Percentiles rank a stretch among this genome's conserved stretches.
phyloP scores from a whole-genome alignment of 2,113 vertebrate genomes.

The Zosterops japonicus region DNA sequence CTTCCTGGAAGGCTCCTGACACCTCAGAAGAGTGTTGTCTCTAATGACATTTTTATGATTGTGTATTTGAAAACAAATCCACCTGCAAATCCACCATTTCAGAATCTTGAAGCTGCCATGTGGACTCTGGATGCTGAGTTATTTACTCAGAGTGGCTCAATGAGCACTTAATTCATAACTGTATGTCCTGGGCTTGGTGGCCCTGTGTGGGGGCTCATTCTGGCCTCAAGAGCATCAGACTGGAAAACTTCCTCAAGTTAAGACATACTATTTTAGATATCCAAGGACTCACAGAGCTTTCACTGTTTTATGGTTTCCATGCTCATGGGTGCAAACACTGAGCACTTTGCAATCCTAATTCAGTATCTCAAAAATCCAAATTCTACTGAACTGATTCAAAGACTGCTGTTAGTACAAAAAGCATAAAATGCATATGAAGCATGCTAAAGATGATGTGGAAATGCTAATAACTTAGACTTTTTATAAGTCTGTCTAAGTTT shows the following conservation, averaged over 20 bases:
- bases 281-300: not conserved
- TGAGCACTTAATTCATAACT: not conserved
- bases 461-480: not conserved
- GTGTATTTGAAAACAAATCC: not conserved
- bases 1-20: not conserved
- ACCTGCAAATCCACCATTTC: not conserved
- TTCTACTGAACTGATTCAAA: not conserved
- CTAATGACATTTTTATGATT: not conserved
- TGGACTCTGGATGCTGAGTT: not conserved
- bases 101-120: not conserved
- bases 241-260: not conserved
- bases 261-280: not conserved
- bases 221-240: not conserved
- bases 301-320: not conserved
- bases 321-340: not conserved
- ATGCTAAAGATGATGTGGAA: not conserved
- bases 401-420: not conserved
- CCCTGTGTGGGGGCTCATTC: fast-evolving
- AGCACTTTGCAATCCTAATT: not conserved
- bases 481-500: not conserved
- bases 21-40: not conserved
- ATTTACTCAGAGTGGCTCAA: not conserved
- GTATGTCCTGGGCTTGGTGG: not conserved
- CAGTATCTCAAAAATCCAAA: not conserved
- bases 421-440: not conserved